phyloP scores from a whole-genome alignment of 2,797 vertebrate genomes.

The Periophthalmus magnuspinnatus region DNA sequence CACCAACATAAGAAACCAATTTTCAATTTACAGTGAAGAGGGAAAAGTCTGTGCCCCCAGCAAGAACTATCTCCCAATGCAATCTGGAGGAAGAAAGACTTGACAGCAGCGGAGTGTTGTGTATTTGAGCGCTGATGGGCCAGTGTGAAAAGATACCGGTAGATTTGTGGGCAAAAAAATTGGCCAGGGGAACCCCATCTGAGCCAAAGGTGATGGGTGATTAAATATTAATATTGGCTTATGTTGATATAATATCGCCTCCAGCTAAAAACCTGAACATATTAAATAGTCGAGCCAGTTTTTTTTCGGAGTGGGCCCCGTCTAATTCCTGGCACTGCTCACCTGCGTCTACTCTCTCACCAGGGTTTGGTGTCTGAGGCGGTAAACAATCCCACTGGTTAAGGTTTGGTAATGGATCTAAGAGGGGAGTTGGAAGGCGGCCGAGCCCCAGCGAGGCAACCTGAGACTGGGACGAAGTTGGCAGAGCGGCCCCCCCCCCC shows the following conservation, averaged over 20 bases:
- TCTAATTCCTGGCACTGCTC: constrained; percentile 52
- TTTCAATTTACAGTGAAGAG: constrained; percentile 81
- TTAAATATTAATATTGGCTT: constrained; percentile 27
- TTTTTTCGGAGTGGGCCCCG: constrained; percentile 44
- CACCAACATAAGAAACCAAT: constrained; percentile 70
- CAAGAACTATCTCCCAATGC: constrained; percentile 51
- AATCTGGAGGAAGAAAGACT: constrained; percentile 48
- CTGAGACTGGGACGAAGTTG: constrained; percentile 40
- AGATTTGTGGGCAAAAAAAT: constrained; percentile 18
- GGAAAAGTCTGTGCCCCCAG: constrained; percentile 74
- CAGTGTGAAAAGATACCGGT: constrained; percentile 19
- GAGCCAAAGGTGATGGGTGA: constrained; percentile 18
- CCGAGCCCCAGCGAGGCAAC: constrained; percentile 66
- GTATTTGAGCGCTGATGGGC: constrained; percentile 25
- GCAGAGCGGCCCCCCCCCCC: constrained; percentile 26
- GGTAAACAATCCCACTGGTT: constrained; percentile 77
- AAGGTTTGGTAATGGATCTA: constrained; percentile 76
- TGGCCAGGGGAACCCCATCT: constrained; percentile 10
- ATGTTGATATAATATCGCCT: constrained; percentile 43
- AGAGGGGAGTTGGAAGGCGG: constrained; percentile 60
- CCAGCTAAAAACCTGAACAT: constrained; percentile 31
- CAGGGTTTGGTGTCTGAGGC: constrained; percentile 74
- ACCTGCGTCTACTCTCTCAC: constrained; percentile 62
- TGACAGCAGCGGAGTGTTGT: constrained; percentile 48
- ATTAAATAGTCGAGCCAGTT: constrained; percentile 23